A percentile compares a stretch with the other conserved stretches of the same genome.
Conservation (phyloP, 2,888 invertebrate species). For the Luffia ferchaultella region DNA sequence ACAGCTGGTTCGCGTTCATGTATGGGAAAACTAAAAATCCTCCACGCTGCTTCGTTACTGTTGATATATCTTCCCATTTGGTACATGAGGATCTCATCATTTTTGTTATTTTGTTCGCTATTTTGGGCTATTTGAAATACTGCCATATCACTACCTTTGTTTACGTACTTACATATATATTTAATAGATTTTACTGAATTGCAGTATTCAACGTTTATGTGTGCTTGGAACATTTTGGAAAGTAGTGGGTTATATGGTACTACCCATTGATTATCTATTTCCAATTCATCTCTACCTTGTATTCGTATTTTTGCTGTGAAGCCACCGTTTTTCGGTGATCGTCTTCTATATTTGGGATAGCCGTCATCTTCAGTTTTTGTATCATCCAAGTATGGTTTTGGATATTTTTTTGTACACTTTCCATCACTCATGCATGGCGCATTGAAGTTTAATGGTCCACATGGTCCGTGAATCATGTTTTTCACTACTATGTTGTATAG, state of each 20-base stretch:
- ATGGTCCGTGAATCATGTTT: too few relatives aligned
- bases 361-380: not conserved
- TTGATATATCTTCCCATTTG: not conserved
- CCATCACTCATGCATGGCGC: too few relatives aligned
- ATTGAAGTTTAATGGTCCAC: too few relatives aligned
- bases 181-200: not conserved
- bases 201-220: not conserved
- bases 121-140: not conserved
- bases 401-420: too few relatives aligned
- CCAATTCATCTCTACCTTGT: too few relatives aligned
- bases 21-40: not conserved
- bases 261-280: not conserved
- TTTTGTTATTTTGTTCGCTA: not conserved
- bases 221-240: not conserved
- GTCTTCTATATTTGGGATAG: not conserved
- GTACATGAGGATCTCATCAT: not conserved
- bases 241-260: not conserved
- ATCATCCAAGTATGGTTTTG: too few relatives aligned
- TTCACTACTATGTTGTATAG: too few relatives aligned
- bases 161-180: not conserved
- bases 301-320: constrained; percentile 1
- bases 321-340: not conserved
- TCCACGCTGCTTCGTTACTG: not conserved
- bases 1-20: not conserved
- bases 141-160: not conserved